A percentile compares a stretch with the other conserved stretches of the same genome.
phyloP scores from a whole-genome alignment of 2,888 invertebrate genomes.

The Ectropis crepuscularia region DNA sequence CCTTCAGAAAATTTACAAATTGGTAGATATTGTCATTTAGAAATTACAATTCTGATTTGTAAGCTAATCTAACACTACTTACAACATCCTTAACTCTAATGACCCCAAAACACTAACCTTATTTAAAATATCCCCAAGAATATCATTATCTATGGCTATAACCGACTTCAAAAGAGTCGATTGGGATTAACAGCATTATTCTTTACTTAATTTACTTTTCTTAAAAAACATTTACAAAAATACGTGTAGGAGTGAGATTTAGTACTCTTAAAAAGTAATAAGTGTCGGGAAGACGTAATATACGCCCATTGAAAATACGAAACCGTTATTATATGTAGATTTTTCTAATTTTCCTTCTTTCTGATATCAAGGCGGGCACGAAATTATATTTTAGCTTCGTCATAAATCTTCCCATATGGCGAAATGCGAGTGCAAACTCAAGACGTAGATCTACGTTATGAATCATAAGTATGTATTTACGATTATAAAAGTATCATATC shows the following conservation, averaged over 20 bases:
- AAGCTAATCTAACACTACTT: too few species aligned
- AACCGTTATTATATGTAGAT: constrained; percentile 68
- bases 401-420: constrained; percentile 72
- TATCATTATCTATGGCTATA: too few species aligned
- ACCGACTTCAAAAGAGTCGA: too few species aligned
- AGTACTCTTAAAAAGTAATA: constrained; percentile 60
- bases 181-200: neutral
- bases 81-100: too few species aligned
- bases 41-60: too few species aligned
- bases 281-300: constrained; percentile 61
- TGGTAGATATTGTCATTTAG: too few species aligned
- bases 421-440: constrained; percentile 18
- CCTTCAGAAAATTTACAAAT: too few species aligned
- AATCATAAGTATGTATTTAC: too few species aligned
- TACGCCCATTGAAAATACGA: constrained; percentile 63
- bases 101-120: too few species aligned
- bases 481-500: too few species aligned
- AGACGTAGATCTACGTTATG: constrained; percentile 3
- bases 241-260: constrained; percentile 42
- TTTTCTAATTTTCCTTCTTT: constrained; percentile 71
- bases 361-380: constrained; percentile 61
- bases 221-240: constrained; percentile 3
- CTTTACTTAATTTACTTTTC: neutral
- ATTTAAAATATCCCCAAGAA: too few species aligned
- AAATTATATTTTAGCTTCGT: constrained; percentile 78